Evolutionary conservation across 1,140 invertebrate species (phyloP).

Genomic region (Leptinotarsa undecemlineata): DNA sequence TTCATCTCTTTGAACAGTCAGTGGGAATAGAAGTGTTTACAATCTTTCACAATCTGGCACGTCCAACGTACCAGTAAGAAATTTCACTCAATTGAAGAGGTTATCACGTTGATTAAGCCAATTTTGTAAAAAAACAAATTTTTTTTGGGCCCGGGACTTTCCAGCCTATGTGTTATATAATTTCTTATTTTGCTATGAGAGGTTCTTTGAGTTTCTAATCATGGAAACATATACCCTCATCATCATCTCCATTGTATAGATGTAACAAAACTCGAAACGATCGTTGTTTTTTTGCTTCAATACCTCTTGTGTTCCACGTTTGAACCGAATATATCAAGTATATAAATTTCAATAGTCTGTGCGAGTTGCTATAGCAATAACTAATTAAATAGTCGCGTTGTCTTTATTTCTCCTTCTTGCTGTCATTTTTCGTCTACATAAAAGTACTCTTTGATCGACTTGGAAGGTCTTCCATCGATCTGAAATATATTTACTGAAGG

Average conservation of each 20-base stretch:
- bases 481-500: not conserved
- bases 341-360: not conserved
- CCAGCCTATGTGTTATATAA: too few species aligned
- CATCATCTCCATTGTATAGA: not conserved
- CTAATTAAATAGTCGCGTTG: not conserved
- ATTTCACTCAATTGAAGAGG: too few species aligned
- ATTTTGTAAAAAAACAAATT: too few species aligned
- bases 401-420: not conserved
- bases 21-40: too few species aligned
- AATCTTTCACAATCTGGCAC: too few species aligned
- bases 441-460: not conserved
- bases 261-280: not conserved
- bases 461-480: not conserved
- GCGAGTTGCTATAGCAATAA: not conserved
- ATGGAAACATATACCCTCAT: not conserved
- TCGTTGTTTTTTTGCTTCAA: slow-evolving; percentile 3
- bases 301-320: not conserved
- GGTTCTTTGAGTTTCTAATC: not conserved
- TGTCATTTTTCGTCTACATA: not conserved
- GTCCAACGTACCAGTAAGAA: too few species aligned
- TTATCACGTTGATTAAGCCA: too few species aligned
- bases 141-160: too few species aligned
- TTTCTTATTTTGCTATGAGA: too few species aligned
- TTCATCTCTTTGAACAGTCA: too few species aligned
- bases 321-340: not conserved